Percentiles rank a stretch among this genome's conserved stretches.
Conservation (phyloP, 1,140 invertebrate genomes). For the Cotesia vestalis region DNA sequence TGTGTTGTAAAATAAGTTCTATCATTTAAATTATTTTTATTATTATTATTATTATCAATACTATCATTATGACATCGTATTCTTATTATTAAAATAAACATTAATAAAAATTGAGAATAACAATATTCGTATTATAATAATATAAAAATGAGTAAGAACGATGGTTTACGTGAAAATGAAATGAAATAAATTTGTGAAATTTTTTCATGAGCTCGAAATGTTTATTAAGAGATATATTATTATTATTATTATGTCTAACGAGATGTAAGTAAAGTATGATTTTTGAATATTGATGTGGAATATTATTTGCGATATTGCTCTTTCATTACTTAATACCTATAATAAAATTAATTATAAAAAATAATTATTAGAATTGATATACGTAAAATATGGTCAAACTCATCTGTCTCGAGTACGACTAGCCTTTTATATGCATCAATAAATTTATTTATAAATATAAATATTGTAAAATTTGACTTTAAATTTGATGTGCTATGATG, state of each 20-base stretch:
- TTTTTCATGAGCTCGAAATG: too few relatives aligned
- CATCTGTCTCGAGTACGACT: conserved; percentile 51
- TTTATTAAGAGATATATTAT: too few relatives aligned
- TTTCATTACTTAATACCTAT: conserved; percentile 21
- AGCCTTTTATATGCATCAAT: conserved; percentile 62
- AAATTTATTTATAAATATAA: conserved; percentile 59
- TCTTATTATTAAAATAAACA: too few relatives aligned
- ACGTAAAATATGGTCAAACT: conserved; percentile 58
- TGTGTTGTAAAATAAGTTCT: conserved; percentile 66
- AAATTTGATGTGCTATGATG: background rate
- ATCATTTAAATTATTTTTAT: conserved; percentile 54
- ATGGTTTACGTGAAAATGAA: too few relatives aligned
- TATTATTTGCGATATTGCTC: conserved; percentile 28
- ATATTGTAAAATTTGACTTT: conserved; percentile 52
- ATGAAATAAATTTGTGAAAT: too few relatives aligned
- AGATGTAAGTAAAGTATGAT: too few relatives aligned
- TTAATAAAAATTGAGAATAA: too few relatives aligned
- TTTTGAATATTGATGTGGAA: background rate
- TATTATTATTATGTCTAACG: too few relatives aligned
- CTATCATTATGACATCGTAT: too few relatives aligned
- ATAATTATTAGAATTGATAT: conserved; percentile 49
- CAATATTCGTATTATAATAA: too few relatives aligned
- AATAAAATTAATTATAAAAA: background rate
- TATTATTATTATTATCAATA: conserved; percentile 38
- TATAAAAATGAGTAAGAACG: too few relatives aligned